Base-by-base conservation (phyloP, 2,113 vertebrate genomes). In the Crocuta crocuta region DNA sequence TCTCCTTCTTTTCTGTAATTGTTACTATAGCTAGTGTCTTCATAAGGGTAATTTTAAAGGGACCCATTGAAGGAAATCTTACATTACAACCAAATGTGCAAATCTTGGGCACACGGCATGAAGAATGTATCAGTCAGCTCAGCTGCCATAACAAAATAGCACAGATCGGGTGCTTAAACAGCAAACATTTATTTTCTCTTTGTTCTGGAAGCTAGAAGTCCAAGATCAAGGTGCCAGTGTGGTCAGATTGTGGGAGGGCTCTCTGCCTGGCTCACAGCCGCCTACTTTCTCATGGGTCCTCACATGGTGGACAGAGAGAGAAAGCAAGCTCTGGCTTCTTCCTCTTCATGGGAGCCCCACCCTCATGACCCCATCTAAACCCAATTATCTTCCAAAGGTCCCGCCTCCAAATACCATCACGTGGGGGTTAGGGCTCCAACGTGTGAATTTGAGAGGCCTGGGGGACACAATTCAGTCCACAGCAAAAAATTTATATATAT, bases 211-310 rank as follows among this genome's bases (percentile, higher is more conserved):
- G 50, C 21, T 6, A 4, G 28, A 58, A n/a, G 39, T n/a, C 13
- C 35, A 16, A 19, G 35, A 10, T 43, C 55, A 15, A 33, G 86
- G n/a, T 1, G 0, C 28, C 17, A 21, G 43, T 10, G 2, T 0
- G 33, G 26, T 5, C 0, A 1, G 23, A 15, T 15, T 10, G 61
- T 7, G 39, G 50, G 35, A 71, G 65, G 53, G 33, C 85, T 73
- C 43, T 50, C 33, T 61, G 26, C 19, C 19, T 24, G 55, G 12
- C 33, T 71, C 16, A 23, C 24, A 71, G 31, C 35, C 2, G 16
- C 83, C 63, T 0, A 0, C 68, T 78, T 74, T 53, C 55, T 15
- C 12, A 4, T 43, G 35, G 21, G 15, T 55, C 45, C 35, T 55
- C 68, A 65, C 31, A 15, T 6, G 0, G 7, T 53, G 66, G 43